Evolutionary conservation across 2,113 vertebrate genomes (phyloP).

Genomic region (Pimephales promelas): DNA sequence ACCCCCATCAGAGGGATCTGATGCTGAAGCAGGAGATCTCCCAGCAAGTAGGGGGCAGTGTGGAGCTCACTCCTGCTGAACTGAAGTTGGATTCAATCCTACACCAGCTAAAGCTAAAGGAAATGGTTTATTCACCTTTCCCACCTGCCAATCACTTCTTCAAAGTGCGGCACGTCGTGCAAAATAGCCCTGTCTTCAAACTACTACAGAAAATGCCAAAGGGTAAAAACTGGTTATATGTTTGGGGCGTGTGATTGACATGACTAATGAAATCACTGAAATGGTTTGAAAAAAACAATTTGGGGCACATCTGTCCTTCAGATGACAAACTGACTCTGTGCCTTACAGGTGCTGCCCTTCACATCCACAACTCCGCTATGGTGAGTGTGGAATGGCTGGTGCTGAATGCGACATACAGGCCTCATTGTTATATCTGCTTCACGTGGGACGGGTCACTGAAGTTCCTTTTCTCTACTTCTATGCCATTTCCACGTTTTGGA

Average conservation of each 20-base stretch:
- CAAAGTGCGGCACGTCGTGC: slow-evolving; percentile 78
- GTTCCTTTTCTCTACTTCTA: slow-evolving; percentile 80
- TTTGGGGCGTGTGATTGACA: neutral
- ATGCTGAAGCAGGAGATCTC: slow-evolving; percentile 78
- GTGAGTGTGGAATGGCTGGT: slow-evolving; percentile 85
- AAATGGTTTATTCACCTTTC: slow-evolving; percentile 74
- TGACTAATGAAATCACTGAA: too few relatives aligned
- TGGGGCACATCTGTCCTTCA: slow-evolving; percentile 75
- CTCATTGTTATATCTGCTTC: slow-evolving; percentile 87
- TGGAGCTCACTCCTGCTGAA: slow-evolving; percentile 74
- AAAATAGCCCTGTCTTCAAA: slow-evolving; percentile 80
- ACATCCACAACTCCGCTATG: slow-evolving; percentile 83
- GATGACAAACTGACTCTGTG: slow-evolving; percentile 58
- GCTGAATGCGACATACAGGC: slow-evolving; percentile 86
- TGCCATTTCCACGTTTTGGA: slow-evolving; percentile 67
- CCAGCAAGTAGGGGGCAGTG: slow-evolving; percentile 72
- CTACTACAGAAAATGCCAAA: slow-evolving; percentile 90
- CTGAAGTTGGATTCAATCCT: slow-evolving; percentile 74
- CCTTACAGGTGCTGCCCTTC: slow-evolving; percentile 82
- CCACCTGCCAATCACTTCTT: slow-evolving; percentile 90
- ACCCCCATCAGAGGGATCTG: slow-evolving; percentile 71
- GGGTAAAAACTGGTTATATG: slow-evolving; percentile 72
- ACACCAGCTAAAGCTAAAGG: slow-evolving; percentile 74
- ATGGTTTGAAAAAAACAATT: neutral
- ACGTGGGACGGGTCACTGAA: slow-evolving; percentile 67